phyloP scores from a whole-genome alignment of 2,888 invertebrate genomes.

The Mythimna lalbum region DNA sequence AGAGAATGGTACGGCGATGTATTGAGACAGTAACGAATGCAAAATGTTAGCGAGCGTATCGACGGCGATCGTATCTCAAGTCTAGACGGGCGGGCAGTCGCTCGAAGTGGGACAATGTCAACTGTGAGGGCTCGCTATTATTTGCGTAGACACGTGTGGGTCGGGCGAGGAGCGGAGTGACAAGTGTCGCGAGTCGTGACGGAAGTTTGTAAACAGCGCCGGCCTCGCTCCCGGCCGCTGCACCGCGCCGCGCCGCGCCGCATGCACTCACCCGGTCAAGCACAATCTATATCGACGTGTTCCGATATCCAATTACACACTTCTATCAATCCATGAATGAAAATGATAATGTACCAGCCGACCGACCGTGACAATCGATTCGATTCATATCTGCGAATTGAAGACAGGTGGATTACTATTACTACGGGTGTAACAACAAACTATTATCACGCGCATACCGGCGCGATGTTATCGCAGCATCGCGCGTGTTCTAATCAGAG shows the following conservation, averaged over 20 bases:
- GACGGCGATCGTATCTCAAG: conserved; percentile 80
- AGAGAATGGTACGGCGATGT: conserved; percentile 42
- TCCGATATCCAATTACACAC: conserved; percentile 79
- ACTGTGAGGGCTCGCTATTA: conserved; percentile 87
- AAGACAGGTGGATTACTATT: conserved; percentile 76
- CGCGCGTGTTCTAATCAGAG: conserved; percentile 49
- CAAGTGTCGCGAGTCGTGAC: conserved; percentile 85
- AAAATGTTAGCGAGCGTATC: conserved; percentile 78
- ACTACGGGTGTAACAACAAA: conserved; percentile 70
- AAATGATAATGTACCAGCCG: conserved; percentile 78
- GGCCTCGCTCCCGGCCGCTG: conserved; percentile 85
- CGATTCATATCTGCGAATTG: conserved; percentile 72
- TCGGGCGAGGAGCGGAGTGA: conserved; percentile 76
- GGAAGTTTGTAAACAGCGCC: conserved; percentile 89
- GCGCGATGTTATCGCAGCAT: conserved; percentile 60
- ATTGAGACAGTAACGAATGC: conserved; percentile 71
- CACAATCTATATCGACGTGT: conserved; percentile 77
- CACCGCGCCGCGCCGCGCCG: conserved; percentile 46
- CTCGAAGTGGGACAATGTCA: conserved; percentile 87
- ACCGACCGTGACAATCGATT: conserved; percentile 80
- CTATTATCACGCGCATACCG: conserved; percentile 69
- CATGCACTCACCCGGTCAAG: conserved; percentile 73
- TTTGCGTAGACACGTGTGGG: conserved; percentile 89
- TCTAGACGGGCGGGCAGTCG: conserved; percentile 83
- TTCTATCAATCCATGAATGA: conserved; percentile 79